Evolutionary conservation across 1,140 invertebrate genomes (phyloP).

Genomic region (Chironomus striatipennis): DNA sequence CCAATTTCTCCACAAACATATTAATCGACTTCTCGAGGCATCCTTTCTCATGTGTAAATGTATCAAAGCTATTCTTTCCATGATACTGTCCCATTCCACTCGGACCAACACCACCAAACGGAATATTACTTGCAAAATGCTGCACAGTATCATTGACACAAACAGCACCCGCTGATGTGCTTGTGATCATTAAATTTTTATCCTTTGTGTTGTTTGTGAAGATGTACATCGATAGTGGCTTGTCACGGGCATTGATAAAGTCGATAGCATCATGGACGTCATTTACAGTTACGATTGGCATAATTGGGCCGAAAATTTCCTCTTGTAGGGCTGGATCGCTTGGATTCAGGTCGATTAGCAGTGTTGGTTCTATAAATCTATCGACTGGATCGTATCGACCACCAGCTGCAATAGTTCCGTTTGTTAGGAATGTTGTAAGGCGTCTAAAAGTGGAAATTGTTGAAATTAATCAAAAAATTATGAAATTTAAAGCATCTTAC

Average conservation of each 20-base stretch:
- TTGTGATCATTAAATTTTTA: conserved; percentile 47
- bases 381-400: conserved; percentile 67
- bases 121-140: conserved; percentile 57
- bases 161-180: conserved; percentile 63
- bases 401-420: conserved; percentile 63
- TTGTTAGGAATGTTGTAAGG: conserved; percentile 52
- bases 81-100: conserved; percentile 90
- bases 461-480: background rate
- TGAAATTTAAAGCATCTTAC: conserved; percentile 27
- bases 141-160: conserved; percentile 71
- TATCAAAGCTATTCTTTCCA: conserved; percentile 77
- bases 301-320: conserved; percentile 86
- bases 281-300: conserved; percentile 70
- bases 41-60: conserved; percentile 79
- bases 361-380: conserved; percentile 72
- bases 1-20: conserved; percentile 53
- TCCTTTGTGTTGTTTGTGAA: conserved; percentile 52
- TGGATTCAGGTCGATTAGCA: conserved; percentile 57
- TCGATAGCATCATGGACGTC: conserved; percentile 74
- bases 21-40: conserved; percentile 61
- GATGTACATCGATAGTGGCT: conserved; percentile 68
- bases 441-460: conserved; percentile 45
- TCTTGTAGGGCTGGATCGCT: conserved; percentile 72
- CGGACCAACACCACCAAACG: conserved; percentile 70
- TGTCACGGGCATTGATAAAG: conserved; percentile 69